Conservation (phyloP, 1,140 invertebrate species). For the Cydia fagiglandana region DNA sequence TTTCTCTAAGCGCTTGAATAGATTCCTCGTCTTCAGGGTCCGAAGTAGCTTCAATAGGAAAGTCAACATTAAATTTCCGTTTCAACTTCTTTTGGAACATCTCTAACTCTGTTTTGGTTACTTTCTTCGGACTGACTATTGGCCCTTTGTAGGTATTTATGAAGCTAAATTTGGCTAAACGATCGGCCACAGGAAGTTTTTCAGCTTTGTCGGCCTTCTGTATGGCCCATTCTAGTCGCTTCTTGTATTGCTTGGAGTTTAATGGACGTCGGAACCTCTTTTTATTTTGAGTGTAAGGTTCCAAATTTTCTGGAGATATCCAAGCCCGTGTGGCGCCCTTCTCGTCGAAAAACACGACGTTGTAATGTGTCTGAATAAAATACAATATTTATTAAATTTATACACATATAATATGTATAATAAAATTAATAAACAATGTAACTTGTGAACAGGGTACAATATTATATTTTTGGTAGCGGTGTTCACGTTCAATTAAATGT, state of each 20-base stretch:
- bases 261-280: slow-evolving; percentile 43
- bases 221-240: slow-evolving; percentile 58
- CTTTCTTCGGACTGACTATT: slow-evolving; percentile 55
- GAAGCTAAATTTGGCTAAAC: slow-evolving; percentile 75
- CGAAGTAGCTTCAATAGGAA: slow-evolving; percentile 47
- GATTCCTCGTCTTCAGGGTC: slow-evolving; percentile 48
- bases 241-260: slow-evolving; percentile 47
- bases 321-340: slow-evolving; percentile 78
- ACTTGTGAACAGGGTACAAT: no score
- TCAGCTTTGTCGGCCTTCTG: slow-evolving; percentile 66
- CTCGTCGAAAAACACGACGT: slow-evolving; percentile 83
- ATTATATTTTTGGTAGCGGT: no score
- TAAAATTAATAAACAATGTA: no score
- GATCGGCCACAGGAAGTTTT: slow-evolving; percentile 54
- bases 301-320: slow-evolving; percentile 70
- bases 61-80: slow-evolving; percentile 57
- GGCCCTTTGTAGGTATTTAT: slow-evolving; percentile 63
- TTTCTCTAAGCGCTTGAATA: background rate
- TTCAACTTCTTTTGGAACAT: slow-evolving; percentile 57
- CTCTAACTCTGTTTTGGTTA: slow-evolving; percentile 44
- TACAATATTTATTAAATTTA: slow-evolving; percentile 32
- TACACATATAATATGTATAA: background rate
- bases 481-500: no score
- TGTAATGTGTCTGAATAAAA: slow-evolving; percentile 80
- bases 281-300: slow-evolving; percentile 61